Percentiles rank a stretch among this genome's conserved stretches.
phyloP scores from a whole-genome alignment of 2,113 vertebrate genomes.

The Gnathonemus echidnorhynchus region DNA sequence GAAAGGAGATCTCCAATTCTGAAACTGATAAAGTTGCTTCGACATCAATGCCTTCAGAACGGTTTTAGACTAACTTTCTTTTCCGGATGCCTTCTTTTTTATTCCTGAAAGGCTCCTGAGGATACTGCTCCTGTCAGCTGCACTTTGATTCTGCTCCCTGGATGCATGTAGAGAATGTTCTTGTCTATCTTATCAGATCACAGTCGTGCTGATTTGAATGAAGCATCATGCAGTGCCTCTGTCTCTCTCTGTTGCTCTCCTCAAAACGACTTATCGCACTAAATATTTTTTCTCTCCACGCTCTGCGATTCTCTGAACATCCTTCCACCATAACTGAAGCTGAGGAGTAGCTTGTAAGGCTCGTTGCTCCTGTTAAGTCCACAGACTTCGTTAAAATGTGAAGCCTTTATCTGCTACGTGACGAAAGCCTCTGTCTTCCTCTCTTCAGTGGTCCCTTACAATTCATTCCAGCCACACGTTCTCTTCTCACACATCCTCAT shows the following conservation, averaged over 20 bases:
- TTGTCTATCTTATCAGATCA: conserved; percentile 64
- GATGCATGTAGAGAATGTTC: conserved; percentile 59
- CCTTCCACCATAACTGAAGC: not conserved
- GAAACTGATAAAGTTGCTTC: not conserved
- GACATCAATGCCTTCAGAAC: not conserved
- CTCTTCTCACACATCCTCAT: not conserved
- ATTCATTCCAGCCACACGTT: not conserved
- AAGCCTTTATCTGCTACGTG: not conserved
- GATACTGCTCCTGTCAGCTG: conserved; percentile 56
- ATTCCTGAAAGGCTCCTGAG: conserved; percentile 27
- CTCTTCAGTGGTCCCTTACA: not conserved
- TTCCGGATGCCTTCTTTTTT: not conserved
- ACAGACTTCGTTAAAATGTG: not conserved
- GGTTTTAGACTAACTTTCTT: conserved; percentile 11
- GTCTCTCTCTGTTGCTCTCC: conserved; percentile 51
- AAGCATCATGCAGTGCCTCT: conserved; percentile 43
- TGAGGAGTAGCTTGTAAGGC: not conserved
- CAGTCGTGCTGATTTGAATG: conserved; percentile 48
- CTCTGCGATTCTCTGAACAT: not conserved
- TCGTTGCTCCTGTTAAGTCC: not conserved
- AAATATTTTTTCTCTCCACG: not conserved
- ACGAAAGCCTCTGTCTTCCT: not conserved
- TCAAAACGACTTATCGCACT: not conserved
- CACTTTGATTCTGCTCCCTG: conserved; percentile 49
- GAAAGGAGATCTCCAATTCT: not conserved